Evolutionary conservation across 1,140 invertebrate genomes (phyloP), one percentile per base, ranked within the genome.

Genomic region (Caenorhabditis inopinata): DNA sequence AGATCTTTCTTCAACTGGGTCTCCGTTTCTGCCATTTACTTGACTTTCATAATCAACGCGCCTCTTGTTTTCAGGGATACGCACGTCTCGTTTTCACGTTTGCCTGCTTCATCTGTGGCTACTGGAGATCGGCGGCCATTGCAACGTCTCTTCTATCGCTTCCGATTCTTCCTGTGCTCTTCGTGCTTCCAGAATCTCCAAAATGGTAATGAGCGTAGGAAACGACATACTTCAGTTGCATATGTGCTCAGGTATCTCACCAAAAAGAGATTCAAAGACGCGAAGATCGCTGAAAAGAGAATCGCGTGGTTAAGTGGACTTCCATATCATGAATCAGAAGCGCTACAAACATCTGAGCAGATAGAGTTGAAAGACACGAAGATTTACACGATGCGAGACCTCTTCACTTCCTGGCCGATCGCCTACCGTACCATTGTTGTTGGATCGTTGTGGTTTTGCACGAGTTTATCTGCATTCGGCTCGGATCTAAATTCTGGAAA

Each of bases 1-100:
- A 77, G 79, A 38, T 62, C 79, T 3, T 81, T 81, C 29, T 81
- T 81, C 46, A 81, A 81, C 18, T 81, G 79, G 79, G 79, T 81
- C n/a, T n/a, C n/a, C n/a, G n/a, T n/a, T n/a, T n/a, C n/a, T n/a
- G n/a, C n/a, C n/a, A n/a, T n/a, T n/a, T n/a, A n/a, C n/a, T n/a
- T n/a, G n/a, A n/a, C n/a, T n/a, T n/a, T n/a, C n/a, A n/a, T n/a
- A n/a, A n/a, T n/a, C n/a, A n/a, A n/a, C n/a, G n/a, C n/a, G n/a
- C n/a, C n/a, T n/a, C n/a, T 46, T 18, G 12, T 16, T 48, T 76
- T 27, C 38, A 81, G 79, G 79, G 79, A 4, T 81, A 78, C 23
- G 79, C 75, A 21, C 51, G 79, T 12, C 23, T 81, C 0, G 58
- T 81, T 1, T 81, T 81, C 68, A 81, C 79, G 38, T 38, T 81